These are phyloP conservation scores for Xenentodon cancila DNA, from an alignment of 2,797 vertebrate species.

Conservation along the genomic window DNA sequence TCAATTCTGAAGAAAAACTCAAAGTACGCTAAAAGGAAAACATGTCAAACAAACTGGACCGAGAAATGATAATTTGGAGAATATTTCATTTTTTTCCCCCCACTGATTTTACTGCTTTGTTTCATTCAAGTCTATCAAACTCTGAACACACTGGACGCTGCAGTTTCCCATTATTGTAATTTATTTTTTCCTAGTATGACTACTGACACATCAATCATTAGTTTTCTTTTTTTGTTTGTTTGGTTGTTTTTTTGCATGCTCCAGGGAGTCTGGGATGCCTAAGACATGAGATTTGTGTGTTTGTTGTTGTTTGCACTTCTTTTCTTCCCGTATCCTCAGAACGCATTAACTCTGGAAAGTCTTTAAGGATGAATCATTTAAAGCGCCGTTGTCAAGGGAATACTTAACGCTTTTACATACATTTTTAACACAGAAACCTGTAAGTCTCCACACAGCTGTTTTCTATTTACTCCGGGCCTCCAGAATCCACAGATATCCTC, in stretches of 20 bases:
- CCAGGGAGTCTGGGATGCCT: conserved; percentile 36
- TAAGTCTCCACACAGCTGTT: neutral
- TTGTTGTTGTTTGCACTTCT: conserved; percentile 41
- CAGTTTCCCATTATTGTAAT: neutral
- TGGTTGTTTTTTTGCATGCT: neutral
- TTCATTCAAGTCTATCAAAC: conserved; percentile 29
- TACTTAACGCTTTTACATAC: neutral
- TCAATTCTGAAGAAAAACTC: conserved; percentile 35
- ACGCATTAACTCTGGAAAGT: conserved; percentile 36
- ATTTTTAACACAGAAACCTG: conserved; percentile 8
- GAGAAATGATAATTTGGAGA: too few relatives aligned
- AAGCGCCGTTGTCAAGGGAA: conserved; percentile 23
- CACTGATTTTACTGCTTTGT: neutral
- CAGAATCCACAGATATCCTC: conserved; percentile 11
- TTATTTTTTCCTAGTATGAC: conserved; percentile 20
- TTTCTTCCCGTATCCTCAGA: conserved; percentile 30
- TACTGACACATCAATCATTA: conserved; percentile 22
- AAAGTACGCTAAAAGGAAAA: conserved; percentile 28
- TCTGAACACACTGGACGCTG: conserved; percentile 16
- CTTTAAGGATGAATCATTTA: conserved; percentile 25
- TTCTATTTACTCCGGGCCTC: conserved; percentile 7
- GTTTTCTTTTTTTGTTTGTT: too few relatives aligned
- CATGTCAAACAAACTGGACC: neutral
- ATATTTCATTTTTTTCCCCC: too few relatives aligned
- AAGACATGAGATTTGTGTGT: neutral